These are phyloP conservation scores for Eclectus roratus DNA, from an alignment of 2,113 vertebrate species.

Conservation along the genomic window DNA sequence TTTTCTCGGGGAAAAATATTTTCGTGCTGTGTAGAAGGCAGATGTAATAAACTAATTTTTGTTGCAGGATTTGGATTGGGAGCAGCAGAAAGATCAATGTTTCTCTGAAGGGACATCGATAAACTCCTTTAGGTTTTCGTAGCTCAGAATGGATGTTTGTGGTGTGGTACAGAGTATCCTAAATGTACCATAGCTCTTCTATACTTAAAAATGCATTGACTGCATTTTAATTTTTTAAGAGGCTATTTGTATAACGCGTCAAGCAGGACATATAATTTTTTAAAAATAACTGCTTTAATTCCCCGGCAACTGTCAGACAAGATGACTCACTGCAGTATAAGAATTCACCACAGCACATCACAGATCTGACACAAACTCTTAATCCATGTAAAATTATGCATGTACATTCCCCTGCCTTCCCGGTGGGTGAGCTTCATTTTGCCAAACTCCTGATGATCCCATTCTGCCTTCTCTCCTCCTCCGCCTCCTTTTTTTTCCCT, in stretches of 20 bases:
- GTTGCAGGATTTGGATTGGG: not conserved
- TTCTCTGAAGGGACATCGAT: constrained; percentile 23
- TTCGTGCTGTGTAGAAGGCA: not conserved
- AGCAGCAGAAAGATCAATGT: not conserved
- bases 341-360: constrained; percentile 37
- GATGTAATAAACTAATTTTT: not conserved
- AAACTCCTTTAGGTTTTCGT: constrained; percentile 35
- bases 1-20: not conserved
- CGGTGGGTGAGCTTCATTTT: constrained; percentile 17
- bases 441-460: constrained; percentile 23
- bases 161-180: not conserved
- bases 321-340: constrained; percentile 49
- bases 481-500: not conserved
- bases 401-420: constrained; percentile 33
- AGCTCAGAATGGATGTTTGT: constrained; percentile 24
- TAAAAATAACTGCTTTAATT: constrained; percentile 68
- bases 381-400: constrained; percentile 59
- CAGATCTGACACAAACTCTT: constrained; percentile 53
- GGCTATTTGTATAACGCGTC: constrained; percentile 58
- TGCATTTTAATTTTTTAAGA: constrained; percentile 59
- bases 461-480: not conserved
- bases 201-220: constrained; percentile 48
- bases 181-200: constrained; percentile 45
- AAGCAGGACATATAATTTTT: constrained; percentile 62
- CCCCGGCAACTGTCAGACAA: constrained; percentile 55